These are phyloP conservation scores for Maccullochella peelii DNA, from an alignment of 2,113 vertebrate genomes.

Conservation along the genomic window DNA sequence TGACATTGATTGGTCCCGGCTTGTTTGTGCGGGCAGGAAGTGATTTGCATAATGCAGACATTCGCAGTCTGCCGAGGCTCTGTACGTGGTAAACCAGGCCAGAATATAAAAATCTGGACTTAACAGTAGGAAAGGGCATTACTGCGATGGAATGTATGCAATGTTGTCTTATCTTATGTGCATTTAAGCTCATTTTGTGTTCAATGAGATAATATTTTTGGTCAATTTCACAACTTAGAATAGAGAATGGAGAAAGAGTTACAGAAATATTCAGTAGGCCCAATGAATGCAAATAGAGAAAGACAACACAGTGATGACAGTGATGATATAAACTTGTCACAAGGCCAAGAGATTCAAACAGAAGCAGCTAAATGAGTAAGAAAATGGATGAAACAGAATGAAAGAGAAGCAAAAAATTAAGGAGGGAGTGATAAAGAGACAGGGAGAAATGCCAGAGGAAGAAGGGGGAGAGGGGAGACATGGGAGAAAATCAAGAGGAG, in stretches of 20 bases:
- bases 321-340: neutral
- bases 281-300: neutral
- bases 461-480: neutral
- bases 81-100: conserved; percentile 50
- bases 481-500: conserved; percentile 35
- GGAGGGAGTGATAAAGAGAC: conserved; percentile 21
- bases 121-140: conserved; percentile 38
- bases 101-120: conserved; percentile 66
- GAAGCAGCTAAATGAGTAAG: neutral
- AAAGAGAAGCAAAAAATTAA: conserved; percentile 6
- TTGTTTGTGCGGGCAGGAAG: conserved; percentile 79
- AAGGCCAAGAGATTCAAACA: conserved; percentile 10
- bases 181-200: neutral
- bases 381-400: conserved; percentile 12
- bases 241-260: neutral
- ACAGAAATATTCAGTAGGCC: neutral
- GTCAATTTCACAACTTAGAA: conserved; percentile 23
- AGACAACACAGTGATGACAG: neutral
- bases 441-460: conserved; percentile 8
- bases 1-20: conserved; percentile 84
- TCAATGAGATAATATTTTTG: conserved; percentile 15
- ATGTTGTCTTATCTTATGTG: conserved; percentile 10
- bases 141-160: conserved; percentile 26
- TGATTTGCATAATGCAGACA: conserved; percentile 82
- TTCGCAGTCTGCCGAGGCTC: conserved; percentile 73